phyloP scores from a whole-genome alignment of 2,797 vertebrate genomes.

The Smutsia gigantea region DNA sequence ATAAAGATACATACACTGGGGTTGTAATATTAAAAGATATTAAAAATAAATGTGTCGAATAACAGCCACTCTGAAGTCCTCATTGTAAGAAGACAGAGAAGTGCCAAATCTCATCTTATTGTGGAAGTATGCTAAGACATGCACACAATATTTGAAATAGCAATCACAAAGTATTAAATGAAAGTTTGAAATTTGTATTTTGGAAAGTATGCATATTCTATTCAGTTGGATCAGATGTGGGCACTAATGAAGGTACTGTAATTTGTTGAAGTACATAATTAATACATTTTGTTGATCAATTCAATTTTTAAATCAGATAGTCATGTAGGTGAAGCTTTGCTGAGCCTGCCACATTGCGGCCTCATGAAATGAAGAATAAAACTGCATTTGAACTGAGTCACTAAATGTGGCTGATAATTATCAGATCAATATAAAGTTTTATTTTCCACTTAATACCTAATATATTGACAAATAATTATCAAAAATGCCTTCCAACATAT shows the following conservation, averaged over 20 bases:
- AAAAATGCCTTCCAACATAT: not conserved
- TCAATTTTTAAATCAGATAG: not conserved
- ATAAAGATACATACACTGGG: not conserved
- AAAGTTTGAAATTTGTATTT: not conserved
- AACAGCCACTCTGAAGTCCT: not conserved
- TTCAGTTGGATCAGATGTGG: not conserved
- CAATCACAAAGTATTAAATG: not conserved
- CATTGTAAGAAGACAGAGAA: not conserved
- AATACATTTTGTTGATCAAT: not conserved
- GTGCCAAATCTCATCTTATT: not conserved
- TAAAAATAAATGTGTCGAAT: not conserved
- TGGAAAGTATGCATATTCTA: not conserved
- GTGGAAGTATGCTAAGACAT: not conserved
- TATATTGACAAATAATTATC: not conserved
- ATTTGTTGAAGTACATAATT: not conserved
- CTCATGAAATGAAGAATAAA: not conserved
- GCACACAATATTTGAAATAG: not conserved
- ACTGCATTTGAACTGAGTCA: not conserved
- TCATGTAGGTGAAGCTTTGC: not conserved
- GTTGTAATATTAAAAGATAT: not conserved
- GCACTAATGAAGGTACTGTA: not conserved
- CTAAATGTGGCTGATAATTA: not conserved
- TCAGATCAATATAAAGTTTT: not conserved
- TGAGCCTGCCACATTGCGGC: not conserved
- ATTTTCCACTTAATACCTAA: not conserved